Evolutionary conservation across 2,113 vertebrate species (phyloP).

Genomic region (Mellivora capensis): DNA sequence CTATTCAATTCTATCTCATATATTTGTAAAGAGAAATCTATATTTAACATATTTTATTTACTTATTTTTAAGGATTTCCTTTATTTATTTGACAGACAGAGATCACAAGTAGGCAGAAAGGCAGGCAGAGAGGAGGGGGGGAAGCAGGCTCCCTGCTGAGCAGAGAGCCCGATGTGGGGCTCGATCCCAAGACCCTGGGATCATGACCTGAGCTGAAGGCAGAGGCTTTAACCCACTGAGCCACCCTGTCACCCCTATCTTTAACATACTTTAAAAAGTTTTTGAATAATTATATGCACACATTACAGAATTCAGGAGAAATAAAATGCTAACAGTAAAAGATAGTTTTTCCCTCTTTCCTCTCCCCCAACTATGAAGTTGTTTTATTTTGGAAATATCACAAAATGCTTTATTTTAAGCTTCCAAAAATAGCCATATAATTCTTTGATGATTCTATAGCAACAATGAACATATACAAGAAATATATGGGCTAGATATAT

Average conservation of each 20-base stretch:
- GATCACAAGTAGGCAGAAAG: too few relatives aligned
- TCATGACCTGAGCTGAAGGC: too few relatives aligned
- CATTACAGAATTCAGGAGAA: background rate
- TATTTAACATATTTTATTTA: background rate
- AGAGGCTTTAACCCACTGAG: too few relatives aligned
- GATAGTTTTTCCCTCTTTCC: background rate
- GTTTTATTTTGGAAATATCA: background rate
- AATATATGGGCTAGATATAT: background rate
- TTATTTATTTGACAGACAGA: too few relatives aligned
- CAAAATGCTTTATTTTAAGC: background rate
- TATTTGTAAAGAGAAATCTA: background rate
- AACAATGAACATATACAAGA: background rate
- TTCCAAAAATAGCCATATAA: background rate
- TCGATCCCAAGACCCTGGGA: too few relatives aligned
- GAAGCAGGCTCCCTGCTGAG: too few relatives aligned
- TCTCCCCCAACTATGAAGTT: background rate
- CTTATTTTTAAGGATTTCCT: too few relatives aligned
- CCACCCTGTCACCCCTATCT: background rate
- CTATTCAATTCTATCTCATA: background rate
- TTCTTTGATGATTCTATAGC: background rate
- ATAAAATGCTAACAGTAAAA: background rate
- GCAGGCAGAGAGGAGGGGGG: too few relatives aligned
- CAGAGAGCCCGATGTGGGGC: too few relatives aligned
- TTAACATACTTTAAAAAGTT: background rate
- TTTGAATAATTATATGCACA: background rate